Conservation (phyloP, 1,140 invertebrate species). For the Ostrea edulis region DNA sequence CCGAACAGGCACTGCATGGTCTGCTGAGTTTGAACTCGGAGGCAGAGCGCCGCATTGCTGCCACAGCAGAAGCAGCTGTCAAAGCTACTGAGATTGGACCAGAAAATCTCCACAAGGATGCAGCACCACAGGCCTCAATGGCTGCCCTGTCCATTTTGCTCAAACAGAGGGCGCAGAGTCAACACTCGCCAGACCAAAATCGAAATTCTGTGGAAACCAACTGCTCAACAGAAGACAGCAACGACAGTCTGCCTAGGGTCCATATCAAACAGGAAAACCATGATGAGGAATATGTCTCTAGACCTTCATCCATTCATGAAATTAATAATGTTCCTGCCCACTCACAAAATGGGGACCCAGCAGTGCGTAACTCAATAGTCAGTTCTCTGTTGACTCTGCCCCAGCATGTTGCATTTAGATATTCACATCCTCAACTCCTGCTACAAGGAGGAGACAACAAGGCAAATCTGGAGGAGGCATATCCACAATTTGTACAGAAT, state of each 20-base stretch:
- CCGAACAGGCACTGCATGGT: conserved; percentile 78
- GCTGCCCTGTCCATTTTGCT: conserved; percentile 71
- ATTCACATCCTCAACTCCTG: conserved; percentile 54
- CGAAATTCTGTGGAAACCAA: conserved; percentile 50
- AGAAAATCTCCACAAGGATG: conserved; percentile 39
- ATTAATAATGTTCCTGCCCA: conserved; percentile 52
- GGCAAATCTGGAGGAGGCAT: conserved; percentile 27
- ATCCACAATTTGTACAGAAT: conserved; percentile 26
- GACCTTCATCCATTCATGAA: not conserved
- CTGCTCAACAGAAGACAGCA: conserved; percentile 49
- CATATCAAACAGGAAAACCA: conserved; percentile 26
- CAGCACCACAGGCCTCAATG: conserved; percentile 65
- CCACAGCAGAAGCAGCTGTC: conserved; percentile 39
- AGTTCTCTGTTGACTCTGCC: conserved; percentile 58
- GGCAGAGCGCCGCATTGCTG: conserved; percentile 48
- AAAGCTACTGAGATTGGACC: not conserved
- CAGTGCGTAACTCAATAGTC: conserved; percentile 49
- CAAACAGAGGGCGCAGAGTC: conserved; percentile 69
- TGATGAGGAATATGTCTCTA: not conserved
- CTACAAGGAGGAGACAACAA: conserved; percentile 31
- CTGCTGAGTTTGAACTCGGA: conserved; percentile 77
- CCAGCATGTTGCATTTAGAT: conserved; percentile 58
- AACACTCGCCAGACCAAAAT: conserved; percentile 47
- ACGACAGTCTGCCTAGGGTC: conserved; percentile 36
- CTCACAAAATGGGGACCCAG: conserved; percentile 48